Evolutionary conservation across 1,140 invertebrate genomes (phyloP).

Genomic region (Heliconius congener): DNA sequence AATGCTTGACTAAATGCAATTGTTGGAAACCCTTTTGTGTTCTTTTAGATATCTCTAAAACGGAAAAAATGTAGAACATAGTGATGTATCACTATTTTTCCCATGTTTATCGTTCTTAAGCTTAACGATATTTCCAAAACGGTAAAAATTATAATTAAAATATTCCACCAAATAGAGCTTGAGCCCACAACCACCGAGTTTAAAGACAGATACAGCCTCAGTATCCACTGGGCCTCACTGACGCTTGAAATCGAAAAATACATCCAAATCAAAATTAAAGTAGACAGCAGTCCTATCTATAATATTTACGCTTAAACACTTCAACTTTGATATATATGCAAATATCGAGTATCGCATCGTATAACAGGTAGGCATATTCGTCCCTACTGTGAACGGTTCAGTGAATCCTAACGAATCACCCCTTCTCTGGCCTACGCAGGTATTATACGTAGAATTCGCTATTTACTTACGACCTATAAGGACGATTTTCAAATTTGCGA

Average conservation of each 20-base stretch:
- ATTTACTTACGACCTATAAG: slow-evolving; percentile 60
- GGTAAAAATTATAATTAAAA: too few species aligned
- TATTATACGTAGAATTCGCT: slow-evolving; percentile 42
- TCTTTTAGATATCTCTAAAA: too few species aligned
- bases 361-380: slow-evolving; percentile 69
- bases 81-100: too few species aligned
- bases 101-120: too few species aligned
- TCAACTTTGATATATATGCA: slow-evolving; percentile 72
- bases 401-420: slow-evolving; percentile 76
- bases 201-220: not conserved
- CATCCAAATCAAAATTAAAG: not conserved
- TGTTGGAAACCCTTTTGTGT: too few species aligned
- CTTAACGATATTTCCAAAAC: too few species aligned
- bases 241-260: not conserved
- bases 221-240: not conserved
- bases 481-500: slow-evolving; percentile 42
- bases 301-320: slow-evolving; percentile 56
- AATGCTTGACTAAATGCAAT: not conserved
- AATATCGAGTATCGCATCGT: slow-evolving; percentile 70
- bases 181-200: not conserved
- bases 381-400: slow-evolving; percentile 71
- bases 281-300: slow-evolving; percentile 3
- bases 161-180: too few species aligned
- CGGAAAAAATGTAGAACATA: too few species aligned
- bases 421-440: slow-evolving; percentile 49